Percentiles rank a stretch among this genome's conserved stretches.
Conservation (phyloP, 2,113 vertebrate species). For the Hypocryptadius cinnamomeus region DNA sequence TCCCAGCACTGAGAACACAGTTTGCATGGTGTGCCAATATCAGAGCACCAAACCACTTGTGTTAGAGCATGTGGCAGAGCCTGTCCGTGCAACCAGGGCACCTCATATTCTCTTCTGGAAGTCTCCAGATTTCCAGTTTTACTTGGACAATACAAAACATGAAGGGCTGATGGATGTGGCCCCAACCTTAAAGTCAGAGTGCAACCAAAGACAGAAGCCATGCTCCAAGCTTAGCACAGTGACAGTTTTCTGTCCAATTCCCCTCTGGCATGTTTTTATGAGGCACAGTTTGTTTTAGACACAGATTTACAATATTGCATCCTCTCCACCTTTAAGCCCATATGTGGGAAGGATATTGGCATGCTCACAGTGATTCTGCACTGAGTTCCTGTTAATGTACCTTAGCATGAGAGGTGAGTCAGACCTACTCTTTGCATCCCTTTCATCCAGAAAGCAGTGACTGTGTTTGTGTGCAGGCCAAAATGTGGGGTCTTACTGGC, state of each 20-base stretch:
- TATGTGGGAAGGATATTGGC: not conserved
- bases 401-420: not conserved
- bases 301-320: not conserved
- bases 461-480: not conserved
- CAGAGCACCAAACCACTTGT: not conserved
- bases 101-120: not conserved
- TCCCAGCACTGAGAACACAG: not conserved
- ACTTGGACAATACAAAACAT: not conserved
- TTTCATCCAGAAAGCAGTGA: not conserved
- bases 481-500: not conserved
- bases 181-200: not conserved
- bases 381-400: not conserved
- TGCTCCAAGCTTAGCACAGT: not conserved
- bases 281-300: not conserved
- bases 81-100: not conserved
- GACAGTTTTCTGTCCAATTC: not conserved
- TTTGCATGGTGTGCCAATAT: rapidly evolving
- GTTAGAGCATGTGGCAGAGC: rapidly evolving
- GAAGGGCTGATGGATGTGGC: not conserved
- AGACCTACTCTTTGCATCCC: not conserved
- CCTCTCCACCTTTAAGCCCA: not conserved
- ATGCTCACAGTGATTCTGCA: not conserved
- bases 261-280: not conserved
- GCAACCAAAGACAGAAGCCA: not conserved
- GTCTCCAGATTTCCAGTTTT: not conserved